Evolutionary conservation across 92 coral and sea anemone genomes (phyloP).

Genomic region (Parazoanthus atlanticus): DNA sequence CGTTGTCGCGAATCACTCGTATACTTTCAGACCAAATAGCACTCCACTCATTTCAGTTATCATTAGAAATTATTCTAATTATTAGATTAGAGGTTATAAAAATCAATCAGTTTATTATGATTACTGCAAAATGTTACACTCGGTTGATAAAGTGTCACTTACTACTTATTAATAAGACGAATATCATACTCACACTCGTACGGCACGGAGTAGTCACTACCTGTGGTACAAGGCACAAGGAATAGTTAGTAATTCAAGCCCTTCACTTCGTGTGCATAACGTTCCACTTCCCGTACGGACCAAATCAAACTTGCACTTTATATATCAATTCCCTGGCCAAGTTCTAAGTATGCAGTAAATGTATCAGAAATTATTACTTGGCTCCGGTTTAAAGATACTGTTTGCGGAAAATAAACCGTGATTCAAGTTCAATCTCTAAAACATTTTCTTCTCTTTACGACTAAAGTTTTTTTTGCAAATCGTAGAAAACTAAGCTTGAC

Average conservation of each 20-base stretch:
- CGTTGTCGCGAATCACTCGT: background rate
- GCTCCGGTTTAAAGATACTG: background rate
- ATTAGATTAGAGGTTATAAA: background rate
- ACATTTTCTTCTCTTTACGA: background rate
- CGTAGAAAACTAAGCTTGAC: background rate
- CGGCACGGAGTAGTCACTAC: slow-evolving; percentile 15
- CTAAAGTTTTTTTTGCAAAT: background rate
- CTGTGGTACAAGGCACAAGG: background rate
- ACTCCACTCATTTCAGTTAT: no score
- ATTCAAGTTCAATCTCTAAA: background rate
- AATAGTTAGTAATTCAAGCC: background rate
- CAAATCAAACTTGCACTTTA: background rate
- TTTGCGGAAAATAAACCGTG: background rate
- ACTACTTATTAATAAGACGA: background rate
- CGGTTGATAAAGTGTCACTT: background rate
- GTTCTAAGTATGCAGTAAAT: background rate
- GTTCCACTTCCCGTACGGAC: no score
- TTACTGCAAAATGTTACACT: background rate
- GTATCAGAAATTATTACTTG: background rate
- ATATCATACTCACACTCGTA: slow-evolving; percentile 19
- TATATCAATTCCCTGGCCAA: background rate
- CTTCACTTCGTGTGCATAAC: background rate
- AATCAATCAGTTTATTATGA: no score
- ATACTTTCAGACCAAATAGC: no score
- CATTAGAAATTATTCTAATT: background rate